These are phyloP conservation scores for Ecliptopera silaceata DNA, from an alignment of 2,888 invertebrate species.

Conservation along the genomic window DNA sequence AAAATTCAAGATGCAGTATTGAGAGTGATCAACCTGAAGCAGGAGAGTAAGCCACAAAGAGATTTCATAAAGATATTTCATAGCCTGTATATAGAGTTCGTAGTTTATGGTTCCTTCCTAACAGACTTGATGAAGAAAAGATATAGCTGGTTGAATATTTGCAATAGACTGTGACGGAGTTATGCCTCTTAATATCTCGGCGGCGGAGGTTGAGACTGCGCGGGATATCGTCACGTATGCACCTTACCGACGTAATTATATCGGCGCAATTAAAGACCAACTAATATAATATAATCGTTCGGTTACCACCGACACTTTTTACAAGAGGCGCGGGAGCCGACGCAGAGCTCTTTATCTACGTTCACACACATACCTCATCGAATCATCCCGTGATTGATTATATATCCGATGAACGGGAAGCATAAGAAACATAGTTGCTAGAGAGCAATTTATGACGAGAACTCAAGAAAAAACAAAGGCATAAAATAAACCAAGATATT, in stretches of 20 bases:
- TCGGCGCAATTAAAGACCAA: slow-evolving; percentile 78
- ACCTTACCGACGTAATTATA: slow-evolving; percentile 77
- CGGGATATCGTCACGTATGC: slow-evolving; percentile 82
- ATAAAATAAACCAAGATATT: not conserved
- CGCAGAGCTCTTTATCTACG: slow-evolving; percentile 56
- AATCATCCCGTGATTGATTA: slow-evolving; percentile 58
- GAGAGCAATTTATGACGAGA: slow-evolving; percentile 14
- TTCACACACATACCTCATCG: slow-evolving; percentile 62
- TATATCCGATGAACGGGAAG: slow-evolving; percentile 51
- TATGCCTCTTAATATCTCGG: slow-evolving; percentile 80
- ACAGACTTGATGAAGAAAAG: not conserved
- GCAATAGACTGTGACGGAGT: slow-evolving; percentile 48
- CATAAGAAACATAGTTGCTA: slow-evolving; percentile 30
- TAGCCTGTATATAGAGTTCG: too few species aligned
- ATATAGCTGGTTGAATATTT: not conserved
- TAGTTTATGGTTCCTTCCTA: not conserved
- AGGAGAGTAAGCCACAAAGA: too few species aligned
- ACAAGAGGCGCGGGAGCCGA: slow-evolving; percentile 66
- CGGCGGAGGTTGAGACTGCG: slow-evolving; percentile 59
- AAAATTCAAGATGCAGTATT: too few species aligned
- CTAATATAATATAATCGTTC: slow-evolving; percentile 83
- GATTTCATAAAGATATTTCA: too few species aligned
- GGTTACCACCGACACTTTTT: slow-evolving; percentile 76
- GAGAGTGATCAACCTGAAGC: too few species aligned
- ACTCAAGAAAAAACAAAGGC: slow-evolving; percentile 2